phyloP scores from a whole-genome alignment of 2,113 vertebrate genomes.

The Jacana jacana region DNA sequence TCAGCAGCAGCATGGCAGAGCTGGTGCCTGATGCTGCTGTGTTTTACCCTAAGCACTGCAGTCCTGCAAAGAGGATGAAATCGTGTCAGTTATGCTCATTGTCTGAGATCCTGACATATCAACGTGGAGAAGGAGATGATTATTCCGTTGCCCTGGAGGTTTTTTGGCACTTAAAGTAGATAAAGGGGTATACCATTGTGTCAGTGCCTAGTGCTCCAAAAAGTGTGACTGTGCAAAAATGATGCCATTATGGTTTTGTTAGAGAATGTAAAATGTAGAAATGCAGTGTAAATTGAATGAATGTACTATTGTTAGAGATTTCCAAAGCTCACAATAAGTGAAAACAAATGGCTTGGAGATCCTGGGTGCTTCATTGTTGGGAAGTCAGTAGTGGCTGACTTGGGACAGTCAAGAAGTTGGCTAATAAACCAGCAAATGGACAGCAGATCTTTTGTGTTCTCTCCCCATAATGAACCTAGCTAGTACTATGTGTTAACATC shows the following conservation, averaged over 20 bases:
- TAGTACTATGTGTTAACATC: background rate
- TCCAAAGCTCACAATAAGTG: slow-evolving; percentile 12
- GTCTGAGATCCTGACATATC: slow-evolving; percentile 20
- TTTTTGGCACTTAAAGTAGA: background rate
- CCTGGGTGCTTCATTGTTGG: background rate
- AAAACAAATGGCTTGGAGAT: slow-evolving; percentile 16
- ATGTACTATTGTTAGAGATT: slow-evolving; percentile 39
- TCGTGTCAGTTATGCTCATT: slow-evolving; percentile 31
- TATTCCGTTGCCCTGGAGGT: background rate
- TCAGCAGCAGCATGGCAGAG: background rate
- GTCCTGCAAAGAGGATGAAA: slow-evolving; percentile 4
- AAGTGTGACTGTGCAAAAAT: background rate
- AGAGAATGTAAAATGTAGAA: slow-evolving; percentile 10
- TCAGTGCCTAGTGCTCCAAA: background rate
- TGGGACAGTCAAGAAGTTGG: background rate
- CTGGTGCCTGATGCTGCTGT: background rate
- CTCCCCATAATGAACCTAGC: background rate
- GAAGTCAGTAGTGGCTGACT: slow-evolving; percentile 1
- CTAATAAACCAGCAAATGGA: background rate
- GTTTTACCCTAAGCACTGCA: background rate
- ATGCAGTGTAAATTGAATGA: slow-evolving; percentile 18
- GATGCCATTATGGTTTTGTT: background rate
- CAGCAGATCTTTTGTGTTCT: background rate
- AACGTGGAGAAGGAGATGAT: background rate
- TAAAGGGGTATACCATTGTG: background rate